Percentiles rank a stretch among this genome's conserved stretches.
Evolutionary conservation across 2,888 invertebrate genomes (phyloP).

Genomic region (Chaetoderma sp.): DNA sequence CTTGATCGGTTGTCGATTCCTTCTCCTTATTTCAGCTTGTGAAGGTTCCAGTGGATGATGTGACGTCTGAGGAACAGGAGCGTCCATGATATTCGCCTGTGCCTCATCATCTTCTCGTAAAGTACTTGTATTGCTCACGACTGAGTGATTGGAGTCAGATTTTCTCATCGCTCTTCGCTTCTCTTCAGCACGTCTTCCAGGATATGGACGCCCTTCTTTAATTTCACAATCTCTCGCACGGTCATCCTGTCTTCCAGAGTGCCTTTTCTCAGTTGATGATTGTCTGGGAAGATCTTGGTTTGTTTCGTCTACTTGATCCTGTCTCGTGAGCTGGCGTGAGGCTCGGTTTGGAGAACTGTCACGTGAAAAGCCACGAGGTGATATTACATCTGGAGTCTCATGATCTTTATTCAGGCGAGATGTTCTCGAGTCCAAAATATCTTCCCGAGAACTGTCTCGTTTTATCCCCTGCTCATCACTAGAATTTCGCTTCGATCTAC

Average conservation of each 20-base stretch:
- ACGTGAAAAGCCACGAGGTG: constrained; percentile 51
- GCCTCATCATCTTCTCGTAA: neutral
- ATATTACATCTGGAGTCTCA: no score
- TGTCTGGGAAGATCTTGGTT: constrained; percentile 51
- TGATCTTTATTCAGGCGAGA: constrained; percentile 34
- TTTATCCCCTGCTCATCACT: constrained; percentile 36
- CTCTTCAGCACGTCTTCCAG: neutral
- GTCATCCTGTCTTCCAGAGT: neutral
- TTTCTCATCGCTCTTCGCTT: constrained; percentile 1
- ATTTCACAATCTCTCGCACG: neutral
- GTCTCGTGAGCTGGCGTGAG: constrained; percentile 38
- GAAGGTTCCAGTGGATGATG: constrained; percentile 40
- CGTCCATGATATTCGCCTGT: constrained; percentile 31
- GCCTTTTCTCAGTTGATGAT: constrained; percentile 10
- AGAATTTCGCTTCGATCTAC: constrained; percentile 37
- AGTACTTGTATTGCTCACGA: neutral
- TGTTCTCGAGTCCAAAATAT: constrained; percentile 49
- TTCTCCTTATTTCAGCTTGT: neutral
- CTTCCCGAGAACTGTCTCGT: constrained; percentile 51
- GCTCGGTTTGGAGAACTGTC: constrained; percentile 56
- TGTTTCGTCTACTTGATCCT: constrained; percentile 40
- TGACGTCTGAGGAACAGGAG: constrained; percentile 35
- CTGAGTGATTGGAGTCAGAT: constrained; percentile 1
- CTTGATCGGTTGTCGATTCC: neutral
- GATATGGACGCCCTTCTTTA: neutral